A percentile compares a stretch with the other conserved stretches of the same genome.
Evolutionary conservation across 2,888 invertebrate genomes (phyloP).

Genomic region (Malthinus flaveolus): DNA sequence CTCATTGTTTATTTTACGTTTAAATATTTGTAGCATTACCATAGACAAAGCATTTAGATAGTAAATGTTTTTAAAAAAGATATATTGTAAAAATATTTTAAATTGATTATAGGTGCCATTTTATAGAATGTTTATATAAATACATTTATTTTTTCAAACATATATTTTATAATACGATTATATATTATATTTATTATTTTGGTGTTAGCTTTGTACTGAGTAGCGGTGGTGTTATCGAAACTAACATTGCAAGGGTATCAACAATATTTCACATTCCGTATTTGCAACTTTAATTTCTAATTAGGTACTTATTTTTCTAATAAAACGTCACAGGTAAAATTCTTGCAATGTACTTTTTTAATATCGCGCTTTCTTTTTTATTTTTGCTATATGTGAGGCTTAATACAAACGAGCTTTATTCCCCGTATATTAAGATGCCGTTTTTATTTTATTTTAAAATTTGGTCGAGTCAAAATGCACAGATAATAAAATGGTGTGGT

Average conservation of each 20-base stretch:
- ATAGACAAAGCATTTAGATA: conserved; percentile 29
- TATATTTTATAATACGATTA: conserved; percentile 10
- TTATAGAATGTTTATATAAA: conserved; percentile 22
- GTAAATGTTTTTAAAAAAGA: conserved; percentile 15
- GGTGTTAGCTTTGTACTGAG: conserved; percentile 20
- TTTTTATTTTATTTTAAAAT: no score
- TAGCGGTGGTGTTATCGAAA: conserved; percentile 16
- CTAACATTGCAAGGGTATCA: conserved; percentile 20
- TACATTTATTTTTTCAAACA: conserved; percentile 24
- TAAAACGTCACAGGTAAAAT: neutral
- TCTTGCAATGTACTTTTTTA: conserved; percentile 13
- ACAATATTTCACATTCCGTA: conserved; percentile 9
- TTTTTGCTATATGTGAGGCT: conserved; percentile 7
- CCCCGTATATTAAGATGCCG: no score
- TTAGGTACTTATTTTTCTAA: neutral
- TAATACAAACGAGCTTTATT: no score
- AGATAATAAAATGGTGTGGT: neutral
- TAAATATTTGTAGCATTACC: conserved; percentile 25
- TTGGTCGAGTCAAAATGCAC: conserved; percentile 3
- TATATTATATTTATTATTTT: conserved; percentile 19
- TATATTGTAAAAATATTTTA: conserved; percentile 20
- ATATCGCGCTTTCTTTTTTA: neutral
- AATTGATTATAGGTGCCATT: conserved; percentile 27
- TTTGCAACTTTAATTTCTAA: conserved; percentile 1
- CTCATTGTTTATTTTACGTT: neutral